phyloP scores from a whole-genome alignment of 1,140 invertebrate species.

The Sitophilus oryzae region DNA sequence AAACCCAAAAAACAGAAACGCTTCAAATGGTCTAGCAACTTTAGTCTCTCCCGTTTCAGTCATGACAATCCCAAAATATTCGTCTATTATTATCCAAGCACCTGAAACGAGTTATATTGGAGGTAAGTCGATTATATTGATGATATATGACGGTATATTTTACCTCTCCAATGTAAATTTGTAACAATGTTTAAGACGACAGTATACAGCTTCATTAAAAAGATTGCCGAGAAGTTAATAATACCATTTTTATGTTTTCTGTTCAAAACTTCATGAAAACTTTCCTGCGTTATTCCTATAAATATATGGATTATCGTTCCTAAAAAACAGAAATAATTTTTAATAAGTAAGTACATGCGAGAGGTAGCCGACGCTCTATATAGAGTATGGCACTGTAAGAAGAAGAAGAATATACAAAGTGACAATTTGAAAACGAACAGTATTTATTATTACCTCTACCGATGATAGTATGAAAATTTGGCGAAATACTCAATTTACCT shows the following conservation, averaged over 20 bases:
- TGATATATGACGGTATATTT: constrained; percentile 55
- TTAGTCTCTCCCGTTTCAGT: constrained; percentile 36
- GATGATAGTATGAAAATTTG: too few species aligned
- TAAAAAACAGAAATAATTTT: constrained; percentile 3
- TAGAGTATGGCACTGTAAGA: too few species aligned
- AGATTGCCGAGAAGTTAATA: constrained; percentile 2
- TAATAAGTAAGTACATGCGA: too few species aligned
- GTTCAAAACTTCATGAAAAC: constrained; percentile 52
- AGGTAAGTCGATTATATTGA: constrained; percentile 56
- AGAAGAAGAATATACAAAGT: too few species aligned
- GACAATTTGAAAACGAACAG: too few species aligned
- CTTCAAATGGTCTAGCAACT: constrained; percentile 55
- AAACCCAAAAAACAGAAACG: constrained; percentile 53
- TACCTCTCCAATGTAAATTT: constrained; percentile 58
- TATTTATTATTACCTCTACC: too few species aligned
- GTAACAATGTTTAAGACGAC: constrained; percentile 52
- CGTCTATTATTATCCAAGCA: constrained; percentile 14
- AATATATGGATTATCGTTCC: constrained; percentile 38
- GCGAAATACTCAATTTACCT: too few species aligned
- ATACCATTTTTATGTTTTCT: constrained; percentile 29
- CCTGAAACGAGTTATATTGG: constrained; percentile 12
- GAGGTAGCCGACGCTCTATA: too few species aligned
- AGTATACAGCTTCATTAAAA: constrained; percentile 46
- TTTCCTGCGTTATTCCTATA: constrained; percentile 48
- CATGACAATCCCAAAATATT: constrained; percentile 11